phyloP scores from a whole-genome alignment of 2,113 vertebrate species.

The Ascaphus truei region DNA sequence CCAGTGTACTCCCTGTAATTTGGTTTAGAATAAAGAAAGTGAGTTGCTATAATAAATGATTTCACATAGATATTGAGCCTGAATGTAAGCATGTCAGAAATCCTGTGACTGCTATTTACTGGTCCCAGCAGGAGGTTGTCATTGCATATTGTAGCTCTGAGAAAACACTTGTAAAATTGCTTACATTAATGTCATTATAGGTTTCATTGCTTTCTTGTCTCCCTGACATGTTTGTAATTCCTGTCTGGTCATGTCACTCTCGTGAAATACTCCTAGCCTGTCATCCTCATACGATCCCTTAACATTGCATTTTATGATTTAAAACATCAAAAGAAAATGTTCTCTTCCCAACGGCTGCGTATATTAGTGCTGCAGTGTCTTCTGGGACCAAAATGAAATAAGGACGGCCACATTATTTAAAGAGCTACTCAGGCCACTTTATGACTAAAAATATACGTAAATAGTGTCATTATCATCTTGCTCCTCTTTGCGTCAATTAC shows the following conservation, averaged over 20 bases:
- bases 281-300: no score
- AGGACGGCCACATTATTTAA: no score
- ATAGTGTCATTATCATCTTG: no score
- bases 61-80: neutral
- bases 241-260: neutral
- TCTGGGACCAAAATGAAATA: no score
- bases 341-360: no score
- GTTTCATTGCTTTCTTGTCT: slow-evolving; percentile 5
- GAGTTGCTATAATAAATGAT: neutral
- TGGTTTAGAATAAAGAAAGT: neutral
- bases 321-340: no score
- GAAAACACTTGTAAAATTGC: slow-evolving; percentile 11
- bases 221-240: slow-evolving; percentile 8
- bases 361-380: no score
- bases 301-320: no score
- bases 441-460: no score
- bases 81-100: neutral
- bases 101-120: slow-evolving; percentile 14
- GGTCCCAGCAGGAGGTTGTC: slow-evolving; percentile 26
- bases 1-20: no score
- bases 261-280: neutral
- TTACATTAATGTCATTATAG: slow-evolving; percentile 32
- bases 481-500: no score
- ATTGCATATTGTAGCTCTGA: neutral
- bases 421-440: no score